Base-by-base conservation (phyloP, 2,113 vertebrate genomes). In the Ovis canadensis region DNA sequence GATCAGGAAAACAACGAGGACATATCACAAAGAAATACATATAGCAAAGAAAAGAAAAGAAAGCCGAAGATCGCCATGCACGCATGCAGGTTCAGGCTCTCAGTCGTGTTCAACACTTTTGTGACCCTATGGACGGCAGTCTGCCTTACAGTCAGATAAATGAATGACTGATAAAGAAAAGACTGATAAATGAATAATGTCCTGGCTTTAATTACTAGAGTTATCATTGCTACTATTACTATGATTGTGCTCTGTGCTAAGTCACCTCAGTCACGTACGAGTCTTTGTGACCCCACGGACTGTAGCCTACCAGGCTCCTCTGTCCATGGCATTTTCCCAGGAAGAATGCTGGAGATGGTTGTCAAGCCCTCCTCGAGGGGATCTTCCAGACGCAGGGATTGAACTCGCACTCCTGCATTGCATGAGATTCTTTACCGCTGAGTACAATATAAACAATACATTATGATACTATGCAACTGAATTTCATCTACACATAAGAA, bases 1-100 rank as follows among this genome's bases (percentile, higher is more conserved):
- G 96, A 97, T 94, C 59, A 25, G 40, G 27, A 96, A 93, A 96
- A 88, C 1, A 97, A 93, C 19, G 96, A 96, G 43, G 2, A 43
- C 71, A 91, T n/a, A 92, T 96, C 94, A 96, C 78, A 93, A 97
- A 87, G 36, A 74, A 74, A 74, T 40, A 74, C 36, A 3, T 40
- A 40, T 2, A 74, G 67, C 67, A 74, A 40, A 40, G 54, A 52
- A 88, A 92, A 29, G 23, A 54, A 54, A 67, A 92, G 25, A 45
- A 84, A 14, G 25, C 54, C 86, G 29, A 8, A 15, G 88, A 57
- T 10, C 21, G 27, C 71, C 84, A 94, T 50, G 5, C 67, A 7
- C 4, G 23, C 40, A 1, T 4, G 40, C 23, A 43, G 11, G 23
- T 40, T 27, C 71, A 7, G 40, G 2, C 21, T 43, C 71, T 77